Base-by-base conservation (phyloP, 2,113 vertebrate genomes). In the Dascyllus trimaculatus region DNA sequence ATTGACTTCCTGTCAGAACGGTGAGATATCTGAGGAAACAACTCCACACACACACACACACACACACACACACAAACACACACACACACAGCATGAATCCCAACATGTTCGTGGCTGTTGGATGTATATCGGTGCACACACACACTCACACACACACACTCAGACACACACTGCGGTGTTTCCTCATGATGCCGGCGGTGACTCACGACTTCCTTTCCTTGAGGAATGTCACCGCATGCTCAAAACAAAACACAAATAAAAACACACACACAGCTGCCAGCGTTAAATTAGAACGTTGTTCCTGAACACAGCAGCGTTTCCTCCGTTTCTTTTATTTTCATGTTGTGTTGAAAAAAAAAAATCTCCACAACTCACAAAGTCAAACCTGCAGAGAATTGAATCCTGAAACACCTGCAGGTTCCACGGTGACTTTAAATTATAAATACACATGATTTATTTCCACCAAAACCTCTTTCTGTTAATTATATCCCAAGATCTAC, bases 1-100 rank as follows among this genome's bases (percentile, higher is more conserved):
- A 91, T 89, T 88, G 89, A 92, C 88, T 92, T 91, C 75, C 88
- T 88, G 88, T 91, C 91, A 80, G 57, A 80, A 71, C 1, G 14
- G 72, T 79, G 84, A 88, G 68, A 70, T 80, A 88, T 85, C 75
- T 29, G 81, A 85, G 21, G 75, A 76, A 75, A 78, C 75, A 38
- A 56, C 26, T 32, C 48, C 54, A 73, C 48, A 73, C 64, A 58
- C 40, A 49, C 17, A 65, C 40, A 32, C 60, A 66, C 11, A 71
- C 19, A 32, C n/a, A 75, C 18, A 35, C 68, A 3, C n/a, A 57
- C 9, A 40, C 61, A 57, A 3, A 19, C 15, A 69, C 75, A 56
- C 18, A 24, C 5, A 49, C 25, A 65, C 32, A 24, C 17, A 54
- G n/a, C n/a, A n/a, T n/a, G n/a, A n/a, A n/a, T n/a, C n/a, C n/a